phyloP scores from a whole-genome alignment of 2,888 invertebrate genomes.

The Caenorhabditis afra region DNA sequence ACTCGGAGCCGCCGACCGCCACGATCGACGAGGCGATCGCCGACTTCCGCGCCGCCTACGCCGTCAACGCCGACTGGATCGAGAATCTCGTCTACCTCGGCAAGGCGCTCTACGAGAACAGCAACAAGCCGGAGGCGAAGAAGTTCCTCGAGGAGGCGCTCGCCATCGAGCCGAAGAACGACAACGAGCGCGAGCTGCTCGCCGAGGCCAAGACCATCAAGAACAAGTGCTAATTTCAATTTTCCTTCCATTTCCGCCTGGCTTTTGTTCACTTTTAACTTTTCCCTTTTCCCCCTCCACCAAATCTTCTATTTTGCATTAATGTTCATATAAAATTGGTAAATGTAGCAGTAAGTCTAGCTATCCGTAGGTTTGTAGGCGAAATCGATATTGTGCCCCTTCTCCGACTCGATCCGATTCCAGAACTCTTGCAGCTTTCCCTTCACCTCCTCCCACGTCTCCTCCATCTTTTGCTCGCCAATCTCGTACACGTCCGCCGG shows the following conservation, averaged over 20 bases:
- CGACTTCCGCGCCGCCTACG: constrained; percentile 78
- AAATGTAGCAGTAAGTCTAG: background rate
- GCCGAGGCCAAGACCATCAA: constrained; percentile 62
- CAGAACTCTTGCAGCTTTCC: constrained; percentile 32
- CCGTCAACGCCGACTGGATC: constrained; percentile 81
- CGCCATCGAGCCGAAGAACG: constrained; percentile 59
- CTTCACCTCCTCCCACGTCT: constrained; percentile 25
- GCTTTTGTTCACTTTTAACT: background rate
- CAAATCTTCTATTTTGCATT: background rate
- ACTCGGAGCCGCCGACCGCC: constrained; percentile 69
- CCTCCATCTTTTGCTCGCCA: constrained; percentile 24
- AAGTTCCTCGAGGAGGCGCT: constrained; percentile 67
- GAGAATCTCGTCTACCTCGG: constrained; percentile 82
- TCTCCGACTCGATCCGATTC: constrained; percentile 15
- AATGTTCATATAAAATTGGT: constrained; percentile 14
- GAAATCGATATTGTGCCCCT: constrained; percentile 30
- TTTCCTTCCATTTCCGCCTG: too few species aligned
- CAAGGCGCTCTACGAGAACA: constrained; percentile 76
- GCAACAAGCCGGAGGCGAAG: constrained; percentile 72
- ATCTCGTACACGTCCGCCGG: constrained; percentile 47
- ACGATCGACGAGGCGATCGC: constrained; percentile 72
- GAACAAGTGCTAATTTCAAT: constrained; percentile 58
- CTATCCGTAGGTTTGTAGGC: constrained; percentile 45
- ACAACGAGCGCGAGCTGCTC: constrained; percentile 64
- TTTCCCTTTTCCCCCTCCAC: background rate